phyloP scores from a whole-genome alignment of 2,888 invertebrate genomes.

The Stenolophus ochropezus region DNA sequence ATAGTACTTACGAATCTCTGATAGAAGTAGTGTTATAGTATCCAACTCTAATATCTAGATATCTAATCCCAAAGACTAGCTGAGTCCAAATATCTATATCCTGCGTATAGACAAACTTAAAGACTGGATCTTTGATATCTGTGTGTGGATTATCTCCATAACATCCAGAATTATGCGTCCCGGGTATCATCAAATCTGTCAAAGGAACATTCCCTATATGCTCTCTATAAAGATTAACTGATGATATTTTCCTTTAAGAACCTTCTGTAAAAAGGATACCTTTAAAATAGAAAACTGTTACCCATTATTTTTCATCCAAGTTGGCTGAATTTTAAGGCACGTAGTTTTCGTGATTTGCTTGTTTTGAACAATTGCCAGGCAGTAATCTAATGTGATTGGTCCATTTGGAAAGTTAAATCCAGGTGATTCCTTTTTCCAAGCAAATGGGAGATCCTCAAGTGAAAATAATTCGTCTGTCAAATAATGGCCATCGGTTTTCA shows the following conservation, averaged over 20 bases:
- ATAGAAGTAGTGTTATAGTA: conserved; percentile 69
- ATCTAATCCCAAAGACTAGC: conserved; percentile 77
- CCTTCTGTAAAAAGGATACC: conserved; percentile 28
- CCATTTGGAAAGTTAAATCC: conserved; percentile 68
- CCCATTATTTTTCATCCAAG: conserved; percentile 86
- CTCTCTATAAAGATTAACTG: conserved; percentile 60
- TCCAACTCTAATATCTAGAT: conserved; percentile 78
- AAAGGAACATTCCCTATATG: conserved; percentile 73
- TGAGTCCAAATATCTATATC: conserved; percentile 78
- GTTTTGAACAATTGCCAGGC: conserved; percentile 81
- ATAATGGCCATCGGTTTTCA: conserved; percentile 65
- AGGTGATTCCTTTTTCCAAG: conserved; percentile 67
- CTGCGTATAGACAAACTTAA: conserved; percentile 66
- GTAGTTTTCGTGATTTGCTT: conserved; percentile 78
- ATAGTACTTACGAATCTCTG: conserved; percentile 57
- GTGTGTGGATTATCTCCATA: conserved; percentile 69
- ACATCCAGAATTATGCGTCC: conserved; percentile 82
- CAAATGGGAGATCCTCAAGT: conserved; percentile 69
- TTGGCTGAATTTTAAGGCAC: conserved; percentile 87
- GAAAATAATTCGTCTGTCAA: conserved; percentile 70
- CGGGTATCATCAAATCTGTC: conserved; percentile 79
- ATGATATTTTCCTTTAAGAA: conserved; percentile 41
- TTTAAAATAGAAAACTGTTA: conserved; percentile 63
- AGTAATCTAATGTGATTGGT: conserved; percentile 81
- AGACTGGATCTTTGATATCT: conserved; percentile 60